Evolutionary conservation across 2,888 invertebrate species (phyloP).

Genomic region (Synanthedon formicaeformis): DNA sequence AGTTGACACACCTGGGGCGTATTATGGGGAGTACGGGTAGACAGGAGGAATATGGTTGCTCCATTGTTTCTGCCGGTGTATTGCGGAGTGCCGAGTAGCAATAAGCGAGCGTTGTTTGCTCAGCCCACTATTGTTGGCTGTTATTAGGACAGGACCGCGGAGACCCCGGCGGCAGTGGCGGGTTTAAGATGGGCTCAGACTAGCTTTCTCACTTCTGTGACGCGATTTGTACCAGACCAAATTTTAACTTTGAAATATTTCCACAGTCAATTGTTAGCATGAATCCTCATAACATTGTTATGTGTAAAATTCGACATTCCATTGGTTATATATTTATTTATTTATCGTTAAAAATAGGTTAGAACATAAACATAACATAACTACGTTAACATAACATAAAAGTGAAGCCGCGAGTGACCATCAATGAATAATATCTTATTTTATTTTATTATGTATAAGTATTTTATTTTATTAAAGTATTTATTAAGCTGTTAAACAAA

Average conservation of each 20-base stretch:
- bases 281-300: not conserved
- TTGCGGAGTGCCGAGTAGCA: constrained; percentile 56
- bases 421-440: no score
- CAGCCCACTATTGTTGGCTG: constrained; percentile 55
- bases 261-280: not conserved
- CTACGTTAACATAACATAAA: no score
- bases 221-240: constrained; percentile 16
- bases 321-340: no score
- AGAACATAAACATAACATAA: no score
- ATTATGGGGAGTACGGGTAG: constrained; percentile 34
- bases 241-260: not conserved
- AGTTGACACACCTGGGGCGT: constrained; percentile 37
- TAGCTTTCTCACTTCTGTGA: constrained; percentile 22
- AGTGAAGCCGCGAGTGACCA: no score
- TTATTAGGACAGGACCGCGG: constrained; percentile 55
- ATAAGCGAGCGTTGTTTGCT: constrained; percentile 58
- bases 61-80: constrained; percentile 56
- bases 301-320: no score
- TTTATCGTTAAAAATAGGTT: no score
- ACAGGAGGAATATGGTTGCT: constrained; percentile 43
- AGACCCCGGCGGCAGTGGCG: constrained; percentile 22
- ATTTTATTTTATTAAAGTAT: no score
- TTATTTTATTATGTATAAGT: no score
- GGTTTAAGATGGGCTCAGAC: constrained; percentile 36
- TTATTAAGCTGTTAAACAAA: no score